phyloP scores from a whole-genome alignment of 2,797 vertebrate genomes.

The Rhabdophis nuchalis region DNA sequence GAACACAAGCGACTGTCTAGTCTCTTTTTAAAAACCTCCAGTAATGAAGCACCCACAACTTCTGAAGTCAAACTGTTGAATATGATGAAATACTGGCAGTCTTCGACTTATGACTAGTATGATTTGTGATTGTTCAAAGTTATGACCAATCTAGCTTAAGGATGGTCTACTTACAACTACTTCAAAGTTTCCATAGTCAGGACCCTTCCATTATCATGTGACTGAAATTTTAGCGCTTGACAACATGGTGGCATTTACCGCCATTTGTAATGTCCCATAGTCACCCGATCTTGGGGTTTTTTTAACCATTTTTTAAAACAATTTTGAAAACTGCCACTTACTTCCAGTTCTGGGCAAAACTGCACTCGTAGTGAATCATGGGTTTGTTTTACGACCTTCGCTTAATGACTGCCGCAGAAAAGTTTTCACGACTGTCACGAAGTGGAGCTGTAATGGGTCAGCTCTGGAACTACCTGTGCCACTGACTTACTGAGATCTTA shows the following conservation, averaged over 20 bases:
- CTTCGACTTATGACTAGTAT: not conserved
- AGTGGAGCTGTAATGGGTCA: not conserved
- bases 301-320: too few relatives aligned
- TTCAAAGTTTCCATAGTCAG: not conserved
- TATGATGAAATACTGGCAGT: not conserved
- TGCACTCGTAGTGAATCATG: rapidly evolving
- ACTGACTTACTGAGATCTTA: slow-evolving; percentile 8
- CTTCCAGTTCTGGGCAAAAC: not conserved
- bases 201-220: not conserved
- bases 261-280: too few relatives aligned
- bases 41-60: not conserved
- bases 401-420: not conserved
- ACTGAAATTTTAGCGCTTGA: not conserved
- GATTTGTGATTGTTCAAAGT: not conserved
- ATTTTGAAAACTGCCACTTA: not conserved
- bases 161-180: not conserved
- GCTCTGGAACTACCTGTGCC: not conserved
- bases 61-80: not conserved
- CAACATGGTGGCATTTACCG: not conserved
- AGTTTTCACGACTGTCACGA: not conserved
- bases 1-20: not conserved
- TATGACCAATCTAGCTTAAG: not conserved
- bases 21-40: not conserved
- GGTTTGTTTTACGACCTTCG: not conserved
- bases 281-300: not conserved